phyloP scores from a whole-genome alignment of 2,797 vertebrate species.

The Todus mexicanus region DNA sequence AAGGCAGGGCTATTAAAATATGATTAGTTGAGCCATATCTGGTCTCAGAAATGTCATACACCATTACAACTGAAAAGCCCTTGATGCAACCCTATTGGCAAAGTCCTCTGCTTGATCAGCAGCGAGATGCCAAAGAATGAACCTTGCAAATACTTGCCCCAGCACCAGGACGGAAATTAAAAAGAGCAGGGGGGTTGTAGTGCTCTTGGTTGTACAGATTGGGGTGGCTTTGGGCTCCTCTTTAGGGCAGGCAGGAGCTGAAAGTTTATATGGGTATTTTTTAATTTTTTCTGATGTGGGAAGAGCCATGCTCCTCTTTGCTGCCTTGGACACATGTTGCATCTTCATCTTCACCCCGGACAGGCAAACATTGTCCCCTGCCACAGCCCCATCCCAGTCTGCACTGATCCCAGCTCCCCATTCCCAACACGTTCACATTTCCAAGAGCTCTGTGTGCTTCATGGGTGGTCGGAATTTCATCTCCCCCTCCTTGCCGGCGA shows the following conservation, averaged over 20 bases:
- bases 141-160: conserved; percentile 1
- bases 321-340: neutral
- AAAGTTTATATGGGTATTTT: neutral
- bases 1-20: conserved; percentile 78
- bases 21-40: conserved; percentile 74
- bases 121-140: neutral
- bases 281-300: neutral
- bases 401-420: neutral
- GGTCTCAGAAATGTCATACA: conserved; percentile 77
- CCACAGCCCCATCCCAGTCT: neutral
- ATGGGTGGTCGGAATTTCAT: conserved; percentile 66
- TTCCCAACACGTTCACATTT: neutral
- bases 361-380: neutral
- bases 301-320: neutral
- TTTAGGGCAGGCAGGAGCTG: neutral
- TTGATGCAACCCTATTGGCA: conserved; percentile 62
- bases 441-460: neutral
- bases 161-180: neutral
- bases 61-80: conserved; percentile 73
- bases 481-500: neutral
- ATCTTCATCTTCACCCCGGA: neutral
- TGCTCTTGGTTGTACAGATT: neutral
- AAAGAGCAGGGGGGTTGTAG: neutral
- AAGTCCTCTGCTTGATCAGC: conserved; percentile 57
- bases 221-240: neutral